Base-by-base conservation (phyloP, 2,113 vertebrate genomes). In the Sapayoa aenigma region DNA sequence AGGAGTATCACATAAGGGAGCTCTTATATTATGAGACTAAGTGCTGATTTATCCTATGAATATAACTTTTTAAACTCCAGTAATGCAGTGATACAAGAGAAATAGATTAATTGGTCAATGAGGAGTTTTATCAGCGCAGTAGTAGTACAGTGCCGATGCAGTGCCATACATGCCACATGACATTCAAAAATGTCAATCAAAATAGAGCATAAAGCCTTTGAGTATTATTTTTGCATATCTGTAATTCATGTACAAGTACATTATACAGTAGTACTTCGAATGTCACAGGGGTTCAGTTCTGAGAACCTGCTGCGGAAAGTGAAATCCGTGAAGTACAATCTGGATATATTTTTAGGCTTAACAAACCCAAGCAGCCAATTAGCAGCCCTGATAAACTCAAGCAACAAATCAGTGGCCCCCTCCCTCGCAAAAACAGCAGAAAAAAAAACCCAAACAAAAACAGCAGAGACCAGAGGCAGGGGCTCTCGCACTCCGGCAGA, bases 81-180 rank as follows among this genome's bases (percentile, higher is more conserved):
- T 80, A 68, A 59, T 13, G 7, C 9, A 47, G 33, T 2, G 11
- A 39, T 31, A 20, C 11, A 76, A 23, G 14, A 55, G 49, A 72
- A 28, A 27, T 25, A 7, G 9, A 6, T 6, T 18, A 85, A n/a
- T 75, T 67, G 49, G 9, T 62, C 58, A 90, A 58, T 18, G 39
- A 25, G 11, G 30, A 39, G 3, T 19, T 33, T 71, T 83, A 59
- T 33, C 35, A 55, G 27, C 20, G 25, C 0, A 1, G 9, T 37
- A 67, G 3, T 10, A 59, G 15, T 14, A 41, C 9, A 44, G 24
- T 56, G 49, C 28, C 9, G 35, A 18, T 25, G 41, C 37, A 65
- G 24, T 50, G 49, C 5, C 9, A 24, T 17, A 15, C 0, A 1
- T 24, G 6, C 5, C 37, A 41, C 1, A 2, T 59, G 31, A 9